Conservation (phyloP, 2,113 vertebrate species). For the Chaetodon trifascialis region DNA sequence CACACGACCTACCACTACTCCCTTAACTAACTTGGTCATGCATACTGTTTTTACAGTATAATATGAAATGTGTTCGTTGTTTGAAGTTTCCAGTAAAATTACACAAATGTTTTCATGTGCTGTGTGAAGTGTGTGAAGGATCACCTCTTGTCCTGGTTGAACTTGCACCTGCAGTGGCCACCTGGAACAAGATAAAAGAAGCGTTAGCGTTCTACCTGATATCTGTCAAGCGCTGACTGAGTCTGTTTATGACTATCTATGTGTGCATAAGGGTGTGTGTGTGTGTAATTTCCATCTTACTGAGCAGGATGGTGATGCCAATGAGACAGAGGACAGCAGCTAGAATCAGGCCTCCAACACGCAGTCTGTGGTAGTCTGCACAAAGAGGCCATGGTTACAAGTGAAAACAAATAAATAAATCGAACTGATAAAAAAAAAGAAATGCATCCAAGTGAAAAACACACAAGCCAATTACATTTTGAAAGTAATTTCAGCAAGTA, state of each 20-base stretch:
- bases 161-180: constrained; percentile 92
- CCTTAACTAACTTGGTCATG: neutral
- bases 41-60: neutral
- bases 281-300: constrained; percentile 81
- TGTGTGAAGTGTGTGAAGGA: neutral
- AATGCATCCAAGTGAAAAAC: neutral
- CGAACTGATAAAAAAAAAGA: neutral
- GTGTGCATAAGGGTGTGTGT: neutral
- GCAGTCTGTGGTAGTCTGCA: constrained; percentile 88
- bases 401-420: neutral
- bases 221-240: neutral
- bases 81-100: neutral
- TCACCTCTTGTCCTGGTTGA: constrained; percentile 88
- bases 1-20: neutral
- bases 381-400: neutral
- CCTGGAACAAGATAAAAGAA: constrained; percentile 77
- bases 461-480: neutral
- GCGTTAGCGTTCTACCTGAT: neutral
- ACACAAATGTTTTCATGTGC: neutral
- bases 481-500: neutral
- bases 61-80: neutral
- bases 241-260: neutral
- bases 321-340: constrained; percentile 88
- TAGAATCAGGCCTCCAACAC: constrained; percentile 87
- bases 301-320: constrained; percentile 89